Conservation (phyloP, 2,113 vertebrate genomes). For the Setophaga kirtlandii region DNA sequence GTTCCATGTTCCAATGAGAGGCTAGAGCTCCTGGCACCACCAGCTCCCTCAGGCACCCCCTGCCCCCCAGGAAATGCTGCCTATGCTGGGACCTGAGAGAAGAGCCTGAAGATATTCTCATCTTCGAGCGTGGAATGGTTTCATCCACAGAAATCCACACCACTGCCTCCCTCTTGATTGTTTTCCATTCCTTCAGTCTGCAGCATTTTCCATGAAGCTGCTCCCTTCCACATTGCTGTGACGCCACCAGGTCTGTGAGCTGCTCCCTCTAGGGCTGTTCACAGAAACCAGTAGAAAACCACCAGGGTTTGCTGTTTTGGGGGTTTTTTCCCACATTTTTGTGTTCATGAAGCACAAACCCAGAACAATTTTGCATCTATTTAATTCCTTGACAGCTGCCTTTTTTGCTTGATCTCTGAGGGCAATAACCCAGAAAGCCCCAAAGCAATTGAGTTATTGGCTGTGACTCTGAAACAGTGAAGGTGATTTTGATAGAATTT, state of each 20-base stretch:
- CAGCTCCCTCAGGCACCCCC: fast-evolving
- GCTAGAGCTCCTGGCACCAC: not conserved
- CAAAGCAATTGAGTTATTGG: not conserved
- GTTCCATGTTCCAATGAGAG: fast-evolving
- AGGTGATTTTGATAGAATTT: not conserved
- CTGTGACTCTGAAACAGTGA: not conserved
- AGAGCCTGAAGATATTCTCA: not conserved
- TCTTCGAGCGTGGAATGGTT: not conserved
- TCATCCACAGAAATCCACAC: not conserved
- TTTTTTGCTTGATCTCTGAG: not conserved
- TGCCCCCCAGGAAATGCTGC: fast-evolving
- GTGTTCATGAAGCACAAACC: not conserved
- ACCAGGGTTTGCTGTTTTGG: not conserved
- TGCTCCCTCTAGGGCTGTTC: not conserved
- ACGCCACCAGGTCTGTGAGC: not conserved
- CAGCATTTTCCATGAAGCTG: not conserved
- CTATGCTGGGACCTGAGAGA: not conserved
- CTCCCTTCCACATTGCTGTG: not conserved
- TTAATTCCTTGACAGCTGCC: not conserved
- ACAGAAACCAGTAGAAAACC: not conserved
- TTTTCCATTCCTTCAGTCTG: not conserved
- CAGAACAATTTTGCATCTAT: not conserved
- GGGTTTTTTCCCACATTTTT: not conserved
- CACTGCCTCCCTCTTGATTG: not conserved
- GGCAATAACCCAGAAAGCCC: not conserved